A percentile compares a stretch with the other conserved stretches of the same genome.
phyloP scores from a whole-genome alignment of 2,888 invertebrate genomes.

The Schizotus pectinicornis region DNA sequence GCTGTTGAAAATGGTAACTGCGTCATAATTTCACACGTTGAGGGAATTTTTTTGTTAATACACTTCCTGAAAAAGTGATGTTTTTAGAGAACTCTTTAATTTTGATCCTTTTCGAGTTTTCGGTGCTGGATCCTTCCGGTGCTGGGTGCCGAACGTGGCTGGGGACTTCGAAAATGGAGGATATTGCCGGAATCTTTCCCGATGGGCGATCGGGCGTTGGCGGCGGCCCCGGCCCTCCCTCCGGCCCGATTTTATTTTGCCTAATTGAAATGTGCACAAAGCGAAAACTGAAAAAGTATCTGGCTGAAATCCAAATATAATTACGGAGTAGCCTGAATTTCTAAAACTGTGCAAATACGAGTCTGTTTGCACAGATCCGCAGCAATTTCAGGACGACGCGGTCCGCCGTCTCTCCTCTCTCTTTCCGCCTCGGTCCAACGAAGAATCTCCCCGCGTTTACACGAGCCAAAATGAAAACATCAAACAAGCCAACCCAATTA shows the following conservation, averaged over 20 bases:
- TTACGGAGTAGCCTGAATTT: slow-evolving; percentile 45
- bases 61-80: no score
- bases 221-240: background rate
- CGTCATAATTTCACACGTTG: no score
- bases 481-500: slow-evolving; percentile 29
- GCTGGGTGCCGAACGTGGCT: no score
- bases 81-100: no score
- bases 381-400: slow-evolving; percentile 31
- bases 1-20: background rate
- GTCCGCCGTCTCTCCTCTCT: slow-evolving; percentile 15
- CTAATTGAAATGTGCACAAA: slow-evolving; percentile 49
- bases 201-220: no score
- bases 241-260: slow-evolving; percentile 27
- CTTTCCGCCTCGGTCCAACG: slow-evolving; percentile 19
- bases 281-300: slow-evolving; percentile 50
- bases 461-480: slow-evolving; percentile 25
- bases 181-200: no score
- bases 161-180: no score
- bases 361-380: slow-evolving; percentile 41
- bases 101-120: no score
- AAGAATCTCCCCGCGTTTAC: slow-evolving; percentile 17
- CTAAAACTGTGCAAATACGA: slow-evolving; percentile 44
- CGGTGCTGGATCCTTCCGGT: no score
- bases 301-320: slow-evolving; percentile 46
- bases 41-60: slow-evolving; percentile 20